Percentiles rank a stretch among this genome's conserved stretches.
phyloP scores from a whole-genome alignment of 1,140 invertebrate species.

The Cotesia chilonis region DNA sequence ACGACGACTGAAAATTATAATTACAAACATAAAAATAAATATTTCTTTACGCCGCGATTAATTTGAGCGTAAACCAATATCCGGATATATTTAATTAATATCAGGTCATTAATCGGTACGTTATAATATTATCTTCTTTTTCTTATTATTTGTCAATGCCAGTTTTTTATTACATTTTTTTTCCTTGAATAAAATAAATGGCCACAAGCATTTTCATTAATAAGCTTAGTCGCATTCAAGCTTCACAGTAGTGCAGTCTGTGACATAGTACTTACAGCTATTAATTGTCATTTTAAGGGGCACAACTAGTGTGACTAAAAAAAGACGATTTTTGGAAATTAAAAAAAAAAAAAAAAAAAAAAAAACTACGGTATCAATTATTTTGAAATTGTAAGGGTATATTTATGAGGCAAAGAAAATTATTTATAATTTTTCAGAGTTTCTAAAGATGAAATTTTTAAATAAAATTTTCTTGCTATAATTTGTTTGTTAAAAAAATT shows the following conservation, averaged over 20 bases:
- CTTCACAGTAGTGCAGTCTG: constrained; percentile 17
- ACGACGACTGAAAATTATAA: constrained; percentile 29
- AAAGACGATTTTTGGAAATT: no score
- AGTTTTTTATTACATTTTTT: constrained; percentile 14
- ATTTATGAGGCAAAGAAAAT: no score
- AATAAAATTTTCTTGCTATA: no score
- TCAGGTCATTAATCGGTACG: constrained; percentile 18
- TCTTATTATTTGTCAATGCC: not conserved
- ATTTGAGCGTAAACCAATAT: constrained; percentile 12
- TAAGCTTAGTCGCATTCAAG: constrained; percentile 5
- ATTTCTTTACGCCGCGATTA: not conserved
- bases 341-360: no score
- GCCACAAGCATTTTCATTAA: constrained; percentile 10
- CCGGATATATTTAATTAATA: not conserved
- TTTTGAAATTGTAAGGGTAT: no score
- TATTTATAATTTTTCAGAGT: no score
- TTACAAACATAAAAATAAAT: not conserved
- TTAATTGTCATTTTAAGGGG: constrained; percentile 16
- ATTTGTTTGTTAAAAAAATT: no score
- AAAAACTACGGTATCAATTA: no score
- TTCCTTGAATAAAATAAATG: constrained; percentile 13
- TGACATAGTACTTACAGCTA: constrained; percentile 35
- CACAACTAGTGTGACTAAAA: not conserved
- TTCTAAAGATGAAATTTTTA: no score
- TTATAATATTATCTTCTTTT: constrained; percentile 1